Evolutionary conservation across 2,113 vertebrate genomes (phyloP).

Genomic region (Lycaon pictus): DNA sequence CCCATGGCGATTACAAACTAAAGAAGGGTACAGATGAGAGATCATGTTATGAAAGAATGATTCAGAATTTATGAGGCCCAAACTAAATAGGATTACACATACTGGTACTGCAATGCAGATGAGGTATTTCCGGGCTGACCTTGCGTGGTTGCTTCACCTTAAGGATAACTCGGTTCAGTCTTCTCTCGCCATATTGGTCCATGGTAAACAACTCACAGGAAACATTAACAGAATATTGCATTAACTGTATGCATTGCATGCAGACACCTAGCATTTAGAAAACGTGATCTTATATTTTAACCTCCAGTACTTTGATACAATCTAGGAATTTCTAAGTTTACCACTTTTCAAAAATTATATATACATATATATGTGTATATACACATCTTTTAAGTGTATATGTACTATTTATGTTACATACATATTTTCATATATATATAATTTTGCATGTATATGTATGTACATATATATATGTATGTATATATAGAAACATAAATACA

Average conservation of each 20-base stretch:
- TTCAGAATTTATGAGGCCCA: background rate
- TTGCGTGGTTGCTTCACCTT: background rate
- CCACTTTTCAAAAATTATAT: background rate
- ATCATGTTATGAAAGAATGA: constrained; percentile 2
- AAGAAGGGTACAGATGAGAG: background rate
- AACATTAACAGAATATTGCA: background rate
- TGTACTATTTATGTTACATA: background rate
- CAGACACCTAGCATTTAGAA: background rate
- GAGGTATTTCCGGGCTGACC: background rate
- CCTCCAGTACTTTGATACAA: background rate
- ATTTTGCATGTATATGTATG: background rate
- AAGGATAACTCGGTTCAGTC: background rate
- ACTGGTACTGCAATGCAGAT: background rate
- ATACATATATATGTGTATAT: background rate
- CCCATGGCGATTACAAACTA: background rate
- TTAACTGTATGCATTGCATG: background rate
- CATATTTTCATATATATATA: too few relatives aligned
- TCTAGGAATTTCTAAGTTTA: background rate
- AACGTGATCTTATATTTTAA: background rate
- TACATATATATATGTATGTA: background rate
- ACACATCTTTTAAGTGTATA: too few relatives aligned
- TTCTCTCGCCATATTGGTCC: background rate
- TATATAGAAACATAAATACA: background rate
- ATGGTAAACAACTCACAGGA: background rate
- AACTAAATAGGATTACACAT: background rate